Percentiles rank a stretch among this genome's conserved stretches.
Evolutionary conservation across 2,797 vertebrate species (phyloP).

Genomic region (Pangasius sanitwongsei): DNA sequence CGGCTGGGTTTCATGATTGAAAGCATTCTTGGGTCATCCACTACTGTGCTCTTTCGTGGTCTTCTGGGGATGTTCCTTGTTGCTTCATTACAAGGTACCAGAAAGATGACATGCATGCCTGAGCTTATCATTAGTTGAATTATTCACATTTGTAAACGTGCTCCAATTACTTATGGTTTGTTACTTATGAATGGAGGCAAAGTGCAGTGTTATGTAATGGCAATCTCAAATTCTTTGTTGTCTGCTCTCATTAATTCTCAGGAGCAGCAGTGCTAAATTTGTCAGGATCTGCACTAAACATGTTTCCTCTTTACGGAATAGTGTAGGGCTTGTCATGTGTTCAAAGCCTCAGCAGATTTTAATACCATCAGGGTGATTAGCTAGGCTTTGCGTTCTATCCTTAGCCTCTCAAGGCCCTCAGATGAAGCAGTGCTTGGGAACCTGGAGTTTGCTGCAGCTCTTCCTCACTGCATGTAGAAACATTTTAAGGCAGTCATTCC

Average conservation of each 20-base stretch:
- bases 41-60: background rate
- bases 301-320: slow-evolving; percentile 65
- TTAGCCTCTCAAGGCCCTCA: slow-evolving; percentile 76
- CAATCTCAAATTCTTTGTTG: background rate
- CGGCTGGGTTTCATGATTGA: background rate
- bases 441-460: slow-evolving; percentile 52
- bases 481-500: slow-evolving; percentile 51
- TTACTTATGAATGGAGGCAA: background rate
- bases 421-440: slow-evolving; percentile 64
- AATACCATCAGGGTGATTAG: slow-evolving; percentile 82
- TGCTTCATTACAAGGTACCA: background rate
- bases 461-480: slow-evolving; percentile 35
- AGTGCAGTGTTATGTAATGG: background rate
- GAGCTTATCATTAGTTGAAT: background rate
- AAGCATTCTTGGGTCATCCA: background rate
- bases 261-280: slow-evolving; percentile 42
- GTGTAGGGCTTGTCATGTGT: slow-evolving; percentile 68
- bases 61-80: background rate
- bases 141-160: background rate
- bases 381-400: slow-evolving; percentile 87
- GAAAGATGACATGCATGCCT: background rate
- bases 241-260: slow-evolving; percentile 38
- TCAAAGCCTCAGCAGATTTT: slow-evolving; percentile 80
- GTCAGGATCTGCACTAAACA: slow-evolving; percentile 55
- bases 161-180: background rate